Evolutionary conservation across 2,888 invertebrate species (phyloP).

Genomic region (Calameuta filiformis): DNA sequence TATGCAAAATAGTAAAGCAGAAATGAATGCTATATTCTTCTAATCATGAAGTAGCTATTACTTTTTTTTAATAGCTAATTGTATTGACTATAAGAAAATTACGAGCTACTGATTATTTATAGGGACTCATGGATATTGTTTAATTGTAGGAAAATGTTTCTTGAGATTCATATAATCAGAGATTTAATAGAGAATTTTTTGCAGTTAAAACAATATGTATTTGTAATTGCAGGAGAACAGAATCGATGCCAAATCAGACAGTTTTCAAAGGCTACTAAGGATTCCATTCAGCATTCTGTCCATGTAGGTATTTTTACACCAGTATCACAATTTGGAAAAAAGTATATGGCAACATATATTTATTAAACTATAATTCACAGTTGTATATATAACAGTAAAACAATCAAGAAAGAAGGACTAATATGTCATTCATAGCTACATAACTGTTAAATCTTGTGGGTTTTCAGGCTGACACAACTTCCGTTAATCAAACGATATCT

Average conservation of each 20-base stretch:
- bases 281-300: not conserved
- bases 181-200: not conserved
- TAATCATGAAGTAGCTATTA: not conserved
- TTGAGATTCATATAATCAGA: not conserved
- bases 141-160: not conserved
- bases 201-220: not conserved
- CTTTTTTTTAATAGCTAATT: too few species aligned
- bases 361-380: not conserved
- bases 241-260: not conserved
- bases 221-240: not conserved
- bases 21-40: not conserved
- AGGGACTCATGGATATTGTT: not conserved
- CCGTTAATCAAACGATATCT: conserved; percentile 33
- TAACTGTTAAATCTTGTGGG: not conserved
- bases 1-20: not conserved
- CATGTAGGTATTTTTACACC: not conserved
- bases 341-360: not conserved
- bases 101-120: not conserved
- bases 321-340: not conserved
- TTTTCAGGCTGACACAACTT: conserved; percentile 39
- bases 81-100: too few species aligned
- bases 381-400: not conserved
- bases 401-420: not conserved
- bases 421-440: not conserved
- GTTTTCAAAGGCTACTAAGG: not conserved